A percentile compares a stretch with the other conserved stretches of the same genome.
These are phyloP conservation scores for Vimba vimba DNA, from an alignment of 2,113 vertebrate genomes.

Conservation along the genomic window DNA sequence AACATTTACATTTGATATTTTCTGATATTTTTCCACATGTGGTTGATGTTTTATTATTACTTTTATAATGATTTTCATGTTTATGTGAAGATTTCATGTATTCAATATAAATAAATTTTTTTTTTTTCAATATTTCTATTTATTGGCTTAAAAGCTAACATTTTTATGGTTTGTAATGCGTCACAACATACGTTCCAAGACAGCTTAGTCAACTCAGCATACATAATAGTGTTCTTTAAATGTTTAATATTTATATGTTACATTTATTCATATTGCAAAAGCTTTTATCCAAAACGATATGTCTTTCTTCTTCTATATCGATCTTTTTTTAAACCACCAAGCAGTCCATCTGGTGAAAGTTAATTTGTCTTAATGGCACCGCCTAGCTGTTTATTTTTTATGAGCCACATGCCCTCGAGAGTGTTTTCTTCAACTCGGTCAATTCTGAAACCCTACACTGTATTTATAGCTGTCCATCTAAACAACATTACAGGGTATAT, in stretches of 20 bases:
- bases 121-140: neutral
- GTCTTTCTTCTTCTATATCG: neutral
- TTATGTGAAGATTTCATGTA: neutral
- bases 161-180: neutral
- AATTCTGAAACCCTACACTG: neutral
- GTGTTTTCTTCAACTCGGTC: neutral
- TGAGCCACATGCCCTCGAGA: conserved; percentile 16
- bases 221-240: neutral
- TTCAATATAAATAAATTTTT: no score
- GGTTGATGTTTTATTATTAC: neutral
- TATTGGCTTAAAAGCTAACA: neutral
- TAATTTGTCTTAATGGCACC: neutral
- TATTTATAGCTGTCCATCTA: neutral
- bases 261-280: neutral
- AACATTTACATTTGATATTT: neutral
- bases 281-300: neutral
- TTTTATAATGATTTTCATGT: neutral
- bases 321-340: neutral
- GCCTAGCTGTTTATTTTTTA: conserved; percentile 29
- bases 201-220: neutral
- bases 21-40: neutral
- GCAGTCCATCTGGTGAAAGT: conserved; percentile 9
- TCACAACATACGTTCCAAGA: neutral
- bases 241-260: neutral
- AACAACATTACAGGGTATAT: neutral